Base-by-base conservation (phyloP, 2,888 invertebrate species). In the Protophormia terraenovae region DNA sequence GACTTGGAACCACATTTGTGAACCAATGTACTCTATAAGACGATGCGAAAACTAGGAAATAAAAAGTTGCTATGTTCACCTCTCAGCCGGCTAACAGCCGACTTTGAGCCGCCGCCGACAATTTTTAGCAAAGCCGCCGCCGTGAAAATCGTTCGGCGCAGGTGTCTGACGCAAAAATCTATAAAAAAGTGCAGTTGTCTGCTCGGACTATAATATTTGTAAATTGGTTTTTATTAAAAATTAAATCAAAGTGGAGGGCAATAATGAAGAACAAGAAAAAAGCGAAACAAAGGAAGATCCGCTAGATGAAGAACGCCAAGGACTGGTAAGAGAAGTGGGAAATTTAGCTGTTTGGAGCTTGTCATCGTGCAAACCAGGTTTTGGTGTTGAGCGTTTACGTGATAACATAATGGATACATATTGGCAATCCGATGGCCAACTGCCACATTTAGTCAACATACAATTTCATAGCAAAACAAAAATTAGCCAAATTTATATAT, bases 391-490 rank as follows among this genome's bases (percentile, higher is more conserved):
- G 90, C 99, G 99, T 91, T 93, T 99, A 53, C 94, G 99, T 87
- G 98, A 99, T 92, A 97, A 98, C 91, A 97, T 97, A 86, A 96
- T 97, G 93, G 99, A 99, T 88, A 98, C 98, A 3, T 99, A 99
- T 92, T 99, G 99, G 99, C 99, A 99, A 92, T 99, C 99, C 0
- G 99, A 99, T 93, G 99, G 99, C 0, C 99, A 99, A 88, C 94
- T 99, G 86, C 99, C 99, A 3, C 99, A 99, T 93, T 94, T 99
- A 86, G 98, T 99, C 0, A 99, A 99, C 91, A 97, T 99, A 87
- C 98, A 99, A 90, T 99, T 99, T 91, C 96, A 97, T 90, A 95
- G 97, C 86, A 99, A 99, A 93, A 99, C 98, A 0, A 97, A 98
- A 87, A 96, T 99, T 10, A 96, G 97, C 66, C 98, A 98, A 93